These are phyloP conservation scores for Ganaspis sp. DNA, from an alignment of 1,140 invertebrate species.

Conservation along the genomic window DNA sequence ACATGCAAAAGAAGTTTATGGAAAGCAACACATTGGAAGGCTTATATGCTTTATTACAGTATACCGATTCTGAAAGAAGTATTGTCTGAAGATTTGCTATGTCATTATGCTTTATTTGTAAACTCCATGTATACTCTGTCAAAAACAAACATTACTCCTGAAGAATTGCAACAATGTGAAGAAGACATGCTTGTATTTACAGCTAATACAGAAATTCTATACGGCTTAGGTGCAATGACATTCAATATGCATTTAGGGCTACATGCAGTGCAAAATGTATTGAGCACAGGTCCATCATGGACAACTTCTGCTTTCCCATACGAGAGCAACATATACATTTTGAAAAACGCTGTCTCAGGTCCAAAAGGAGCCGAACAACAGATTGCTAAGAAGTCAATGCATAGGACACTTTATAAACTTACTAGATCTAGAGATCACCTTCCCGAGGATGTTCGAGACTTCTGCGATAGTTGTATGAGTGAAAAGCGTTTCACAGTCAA, in stretches of 20 bases:
- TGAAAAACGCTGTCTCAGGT: slow-evolving; percentile 33
- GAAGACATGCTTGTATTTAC: slow-evolving; percentile 37
- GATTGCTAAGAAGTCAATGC: neutral
- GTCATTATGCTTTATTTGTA: slow-evolving; percentile 21
- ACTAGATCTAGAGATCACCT: neutral
- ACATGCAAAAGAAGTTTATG: slow-evolving; percentile 24
- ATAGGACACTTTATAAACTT: too few relatives aligned
- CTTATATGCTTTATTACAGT: slow-evolving; percentile 40
- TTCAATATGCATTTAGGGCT: slow-evolving; percentile 41
- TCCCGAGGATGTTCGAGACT: neutral
- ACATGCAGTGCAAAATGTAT: slow-evolving; percentile 38
- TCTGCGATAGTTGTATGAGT: neutral
- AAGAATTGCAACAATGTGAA: slow-evolving; percentile 34
- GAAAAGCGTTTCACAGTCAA: neutral
- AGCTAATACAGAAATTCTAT: slow-evolving; percentile 30
- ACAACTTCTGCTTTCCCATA: too few relatives aligned
- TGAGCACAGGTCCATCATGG: slow-evolving; percentile 39
- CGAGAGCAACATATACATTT: too few relatives aligned
- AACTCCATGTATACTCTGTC: slow-evolving; percentile 33
- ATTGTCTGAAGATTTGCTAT: too few relatives aligned
- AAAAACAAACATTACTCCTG: slow-evolving; percentile 29
- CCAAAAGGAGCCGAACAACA: slow-evolving; percentile 38
- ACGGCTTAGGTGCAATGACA: slow-evolving; percentile 35
- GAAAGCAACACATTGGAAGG: slow-evolving; percentile 40
- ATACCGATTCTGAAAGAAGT: slow-evolving; percentile 32